Percentiles rank a stretch among this genome's conserved stretches.
Evolutionary conservation across 2,888 invertebrate species (phyloP).

Genomic region (Dasysyrphus tricinctus): DNA sequence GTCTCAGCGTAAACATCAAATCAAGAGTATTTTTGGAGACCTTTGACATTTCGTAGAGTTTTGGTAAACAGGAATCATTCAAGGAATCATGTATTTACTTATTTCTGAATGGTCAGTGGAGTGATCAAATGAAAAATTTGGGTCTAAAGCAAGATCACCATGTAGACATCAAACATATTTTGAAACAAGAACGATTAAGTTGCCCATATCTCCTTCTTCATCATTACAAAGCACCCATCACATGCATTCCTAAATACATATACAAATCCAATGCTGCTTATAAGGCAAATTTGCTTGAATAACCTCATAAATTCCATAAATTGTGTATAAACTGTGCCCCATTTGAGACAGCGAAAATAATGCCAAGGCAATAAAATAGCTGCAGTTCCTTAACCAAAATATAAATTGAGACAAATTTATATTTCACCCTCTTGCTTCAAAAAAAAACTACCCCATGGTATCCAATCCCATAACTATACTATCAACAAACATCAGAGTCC

Average conservation of each 20-base stretch:
- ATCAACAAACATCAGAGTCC: neutral
- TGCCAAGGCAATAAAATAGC: conserved; percentile 64
- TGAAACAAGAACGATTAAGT: too few relatives aligned
- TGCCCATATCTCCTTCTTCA: too few relatives aligned
- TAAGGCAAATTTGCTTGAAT: conserved; percentile 57
- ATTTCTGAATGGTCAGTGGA: too few relatives aligned
- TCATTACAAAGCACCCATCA: neutral
- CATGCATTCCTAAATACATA: neutral
- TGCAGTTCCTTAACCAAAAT: conserved; percentile 72
- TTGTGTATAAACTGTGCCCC: conserved; percentile 32
- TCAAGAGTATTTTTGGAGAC: too few relatives aligned
- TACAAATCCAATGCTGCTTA: conserved; percentile 48
- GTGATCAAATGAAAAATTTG: too few relatives aligned
- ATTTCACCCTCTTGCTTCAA: conserved; percentile 60
- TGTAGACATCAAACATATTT: too few relatives aligned
- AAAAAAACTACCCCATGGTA: neutral
- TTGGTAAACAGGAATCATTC: too few relatives aligned
- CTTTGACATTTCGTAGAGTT: too few relatives aligned
- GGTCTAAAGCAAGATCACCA: too few relatives aligned
- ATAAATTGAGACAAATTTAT: conserved; percentile 75
- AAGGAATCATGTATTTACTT: too few relatives aligned
- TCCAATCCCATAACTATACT: neutral
- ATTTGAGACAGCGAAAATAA: conserved; percentile 44
- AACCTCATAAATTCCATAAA: conserved; percentile 63
- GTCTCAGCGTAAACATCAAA: too few relatives aligned